Evolutionary conservation across 2,888 invertebrate genomes (phyloP).

Genomic region (Brachypalpus laphriformis): DNA sequence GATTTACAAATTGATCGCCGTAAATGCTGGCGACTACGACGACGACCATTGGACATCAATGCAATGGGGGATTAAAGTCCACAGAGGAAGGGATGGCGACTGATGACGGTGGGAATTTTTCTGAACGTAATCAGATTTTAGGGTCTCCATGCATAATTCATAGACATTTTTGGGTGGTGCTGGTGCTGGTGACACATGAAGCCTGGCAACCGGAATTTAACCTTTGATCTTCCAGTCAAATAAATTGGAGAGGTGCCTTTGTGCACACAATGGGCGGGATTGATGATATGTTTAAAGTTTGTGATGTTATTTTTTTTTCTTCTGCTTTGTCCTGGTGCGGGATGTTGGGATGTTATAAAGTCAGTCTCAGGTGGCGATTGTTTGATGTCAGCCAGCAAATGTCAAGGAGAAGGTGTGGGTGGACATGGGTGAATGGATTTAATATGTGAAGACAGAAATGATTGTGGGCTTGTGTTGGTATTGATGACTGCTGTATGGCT

Average conservation of each 20-base stretch:
- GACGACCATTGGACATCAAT: too few relatives aligned
- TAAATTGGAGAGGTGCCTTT: constrained; percentile 3
- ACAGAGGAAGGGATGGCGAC: constrained; percentile 7
- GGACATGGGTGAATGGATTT: constrained; percentile 14
- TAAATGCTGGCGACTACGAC: neutral
- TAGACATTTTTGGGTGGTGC: neutral
- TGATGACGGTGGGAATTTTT: constrained; percentile 24
- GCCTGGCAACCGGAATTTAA: constrained; percentile 27
- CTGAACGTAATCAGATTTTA: constrained; percentile 34
- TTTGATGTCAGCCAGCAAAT: neutral
- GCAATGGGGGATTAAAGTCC: constrained; percentile 45
- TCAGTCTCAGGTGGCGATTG: constrained; percentile 14
- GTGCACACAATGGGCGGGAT: neutral
- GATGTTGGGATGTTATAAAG: neutral
- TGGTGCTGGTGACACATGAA: constrained; percentile 28
- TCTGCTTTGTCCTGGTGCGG: neutral
- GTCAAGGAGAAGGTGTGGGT: neutral
- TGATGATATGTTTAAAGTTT: constrained; percentile 27
- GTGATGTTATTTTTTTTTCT: neutral
- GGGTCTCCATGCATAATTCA: constrained; percentile 42
- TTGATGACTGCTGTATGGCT: neutral
- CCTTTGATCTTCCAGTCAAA: constrained; percentile 36
- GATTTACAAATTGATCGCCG: constrained; percentile 48
- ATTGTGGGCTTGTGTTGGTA: neutral
- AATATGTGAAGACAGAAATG: neutral